Evolutionary conservation across 1,140 invertebrate genomes (phyloP).

Genomic region (Ooceraea biroi): DNA sequence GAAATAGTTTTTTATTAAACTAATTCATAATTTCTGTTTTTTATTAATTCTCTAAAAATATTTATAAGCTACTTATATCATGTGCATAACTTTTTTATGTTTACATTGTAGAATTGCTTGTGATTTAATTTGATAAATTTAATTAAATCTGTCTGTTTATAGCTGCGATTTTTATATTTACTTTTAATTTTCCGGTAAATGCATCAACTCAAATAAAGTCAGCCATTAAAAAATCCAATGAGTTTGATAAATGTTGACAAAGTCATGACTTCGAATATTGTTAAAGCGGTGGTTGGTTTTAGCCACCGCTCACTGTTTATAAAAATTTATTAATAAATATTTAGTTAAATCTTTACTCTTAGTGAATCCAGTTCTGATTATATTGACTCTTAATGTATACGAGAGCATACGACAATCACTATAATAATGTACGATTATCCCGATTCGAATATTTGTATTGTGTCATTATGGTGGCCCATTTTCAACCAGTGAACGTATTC

Average conservation of each 20-base stretch:
- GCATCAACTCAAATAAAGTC: no score
- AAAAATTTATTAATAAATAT: no score
- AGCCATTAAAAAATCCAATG: no score
- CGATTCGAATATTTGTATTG: conserved; percentile 34
- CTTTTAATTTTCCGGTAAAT: no score
- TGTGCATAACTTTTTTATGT: no score
- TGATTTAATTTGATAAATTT: background rate
- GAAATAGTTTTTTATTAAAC: no score
- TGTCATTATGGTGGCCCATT: conserved; percentile 19
- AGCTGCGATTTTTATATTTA: background rate
- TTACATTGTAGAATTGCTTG: background rate
- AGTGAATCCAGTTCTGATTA: no score
- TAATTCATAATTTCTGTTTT: background rate
- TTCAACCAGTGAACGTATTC: conserved; percentile 24
- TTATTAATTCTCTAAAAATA: conserved; percentile 1
- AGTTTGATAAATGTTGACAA: no score
- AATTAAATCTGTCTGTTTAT: background rate
- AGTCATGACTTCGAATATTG: no score
- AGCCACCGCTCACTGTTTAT: no score
- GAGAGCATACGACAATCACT: conserved; percentile 17
- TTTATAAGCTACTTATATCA: background rate
- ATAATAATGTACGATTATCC: conserved; percentile 32
- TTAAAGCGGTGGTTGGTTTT: no score
- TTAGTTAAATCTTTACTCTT: no score
- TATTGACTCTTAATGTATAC: background rate